Evolutionary conservation across 1,140 invertebrate genomes (phyloP).

Genomic region (Liolophura sinensis): DNA sequence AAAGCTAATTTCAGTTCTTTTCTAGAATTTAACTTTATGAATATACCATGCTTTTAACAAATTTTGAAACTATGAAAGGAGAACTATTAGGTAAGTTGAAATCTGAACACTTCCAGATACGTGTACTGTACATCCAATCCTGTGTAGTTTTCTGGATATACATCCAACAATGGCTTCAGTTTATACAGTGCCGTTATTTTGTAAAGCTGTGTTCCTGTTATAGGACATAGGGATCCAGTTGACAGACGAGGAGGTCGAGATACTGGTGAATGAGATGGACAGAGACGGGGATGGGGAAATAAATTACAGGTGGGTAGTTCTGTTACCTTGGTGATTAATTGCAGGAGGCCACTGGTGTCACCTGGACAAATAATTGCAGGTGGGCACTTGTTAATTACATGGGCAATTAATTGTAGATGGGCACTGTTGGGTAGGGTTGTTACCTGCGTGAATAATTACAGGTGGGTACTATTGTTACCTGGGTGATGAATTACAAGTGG

Average conservation of each 20-base stretch:
- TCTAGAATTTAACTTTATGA: no score
- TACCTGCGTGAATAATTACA: not conserved
- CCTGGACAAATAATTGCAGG: not conserved
- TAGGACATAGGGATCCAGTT: constrained; percentile 53
- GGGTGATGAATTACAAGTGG: not conserved
- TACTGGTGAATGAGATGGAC: constrained; percentile 48
- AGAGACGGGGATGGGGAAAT: constrained; percentile 56
- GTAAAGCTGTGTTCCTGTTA: constrained; percentile 4
- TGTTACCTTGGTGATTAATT: not conserved
- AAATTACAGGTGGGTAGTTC: constrained; percentile 49
- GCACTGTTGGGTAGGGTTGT: not conserved
- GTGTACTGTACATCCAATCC: no score
- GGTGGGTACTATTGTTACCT: not conserved
- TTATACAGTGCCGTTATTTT: not conserved
- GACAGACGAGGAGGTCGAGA: constrained; percentile 43
- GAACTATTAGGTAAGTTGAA: no score
- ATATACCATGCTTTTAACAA: no score
- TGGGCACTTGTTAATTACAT: not conserved
- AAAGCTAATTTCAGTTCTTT: no score
- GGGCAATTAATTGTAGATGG: not conserved
- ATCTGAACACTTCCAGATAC: no score
- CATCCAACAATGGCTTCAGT: no score
- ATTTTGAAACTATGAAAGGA: no score
- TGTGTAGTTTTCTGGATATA: no score
- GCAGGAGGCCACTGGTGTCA: not conserved